Evolutionary conservation across 2,888 invertebrate genomes (phyloP), one percentile per base, ranked within the genome.

Genomic region (Leuctra nigra): DNA sequence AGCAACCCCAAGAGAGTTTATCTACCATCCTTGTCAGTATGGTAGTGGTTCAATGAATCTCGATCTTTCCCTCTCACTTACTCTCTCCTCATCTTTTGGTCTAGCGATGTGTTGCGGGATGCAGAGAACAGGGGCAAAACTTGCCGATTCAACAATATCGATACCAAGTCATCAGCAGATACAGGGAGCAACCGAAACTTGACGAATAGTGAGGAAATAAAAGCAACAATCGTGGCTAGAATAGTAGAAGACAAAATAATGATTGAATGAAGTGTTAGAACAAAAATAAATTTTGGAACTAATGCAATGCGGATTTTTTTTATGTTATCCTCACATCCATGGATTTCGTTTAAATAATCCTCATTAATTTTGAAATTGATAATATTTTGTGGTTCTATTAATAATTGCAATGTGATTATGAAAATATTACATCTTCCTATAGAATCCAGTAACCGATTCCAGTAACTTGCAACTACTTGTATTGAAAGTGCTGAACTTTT

Each of bases 71-170:
- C 39, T 14, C 4, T 4, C 39, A n/a, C 39, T 39, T 16, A n/a
- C n/a, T n/a, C n/a, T n/a, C n/a, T n/a, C n/a, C n/a, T n/a, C n/a
- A n/a, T n/a, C n/a, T n/a, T n/a, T n/a, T n/a, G n/a, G n/a, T n/a
- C 9, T 18, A 7, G 39, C 25, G 29, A 25, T 23, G 24, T 16
- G 16, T 14, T 11, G n/a, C 47, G 47, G 39, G 39, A 39, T 25
- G 25, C 25, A 29, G 13, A 23, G 47, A 47, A 29, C 47, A 47
- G 46, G 47, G 47, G 47, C 25, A 24, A 47, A 47, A 47, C 24
- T 25, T 47, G 24, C 25, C 47, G 24, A 47, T 24, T 47, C 22
- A 24, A 47, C 47, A 47, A 47, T 25, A 23, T 47, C 47, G 24
- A n/a, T n/a, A 24, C 22, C 23, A 46, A 41, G n/a, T 23, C 46